phyloP scores from a whole-genome alignment of 2,113 vertebrate species.

The Polypterus senegalus region DNA sequence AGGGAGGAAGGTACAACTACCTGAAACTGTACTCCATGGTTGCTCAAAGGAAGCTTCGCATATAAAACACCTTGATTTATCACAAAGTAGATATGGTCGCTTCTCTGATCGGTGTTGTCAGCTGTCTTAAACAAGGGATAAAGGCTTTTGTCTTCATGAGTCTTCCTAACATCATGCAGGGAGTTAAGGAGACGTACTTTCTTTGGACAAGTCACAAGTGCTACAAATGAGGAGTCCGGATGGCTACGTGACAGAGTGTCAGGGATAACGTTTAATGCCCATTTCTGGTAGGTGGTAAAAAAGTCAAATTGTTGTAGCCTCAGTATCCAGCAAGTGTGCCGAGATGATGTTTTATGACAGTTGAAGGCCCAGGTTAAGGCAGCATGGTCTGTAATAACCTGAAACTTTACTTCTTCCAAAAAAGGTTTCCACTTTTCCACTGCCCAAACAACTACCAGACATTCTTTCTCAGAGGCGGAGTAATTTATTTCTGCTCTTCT shows the following conservation, averaged over 20 bases:
- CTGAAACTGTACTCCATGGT: neutral
- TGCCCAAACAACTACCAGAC: neutral
- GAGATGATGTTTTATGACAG: constrained; percentile 2
- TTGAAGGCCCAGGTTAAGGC: constrained; percentile 15
- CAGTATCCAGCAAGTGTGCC: constrained; percentile 2
- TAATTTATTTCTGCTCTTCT: constrained; percentile 2
- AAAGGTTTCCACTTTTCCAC: constrained; percentile 7
- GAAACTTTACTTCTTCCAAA: constrained; percentile 1
- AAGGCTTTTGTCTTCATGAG: neutral
- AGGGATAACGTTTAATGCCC: neutral
- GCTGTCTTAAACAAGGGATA: neutral
- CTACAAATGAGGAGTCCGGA: neutral
- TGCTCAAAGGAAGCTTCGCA: neutral
- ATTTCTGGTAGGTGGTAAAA: neutral
- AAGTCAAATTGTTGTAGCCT: constrained; percentile 2
- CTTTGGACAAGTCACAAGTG: neutral
- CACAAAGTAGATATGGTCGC: neutral
- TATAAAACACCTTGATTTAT: neutral
- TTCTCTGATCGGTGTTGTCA: neutral
- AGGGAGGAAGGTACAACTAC: neutral
- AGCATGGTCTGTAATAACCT: constrained; percentile 9
- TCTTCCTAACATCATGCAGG: neutral
- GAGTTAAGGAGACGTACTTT: neutral
- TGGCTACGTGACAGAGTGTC: constrained; percentile 3
- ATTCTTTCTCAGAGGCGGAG: constrained; percentile 5